Conservation (phyloP, 2,888 invertebrate species). For the Tipula unca region DNA sequence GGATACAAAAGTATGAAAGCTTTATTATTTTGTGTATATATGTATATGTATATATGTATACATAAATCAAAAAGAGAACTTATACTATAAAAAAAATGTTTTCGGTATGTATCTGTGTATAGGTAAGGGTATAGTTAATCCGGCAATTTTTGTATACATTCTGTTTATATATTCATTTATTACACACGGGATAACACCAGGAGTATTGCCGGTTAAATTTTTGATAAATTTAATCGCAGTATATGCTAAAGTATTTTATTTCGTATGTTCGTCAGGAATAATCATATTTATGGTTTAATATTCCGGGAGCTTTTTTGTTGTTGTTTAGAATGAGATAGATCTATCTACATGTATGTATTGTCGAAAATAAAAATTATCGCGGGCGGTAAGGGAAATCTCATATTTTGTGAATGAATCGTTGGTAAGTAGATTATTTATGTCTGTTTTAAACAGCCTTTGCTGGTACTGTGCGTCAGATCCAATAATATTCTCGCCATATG, state of each 20-base stretch:
- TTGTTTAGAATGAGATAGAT: background rate
- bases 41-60: background rate
- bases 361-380: background rate
- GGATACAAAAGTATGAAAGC: background rate
- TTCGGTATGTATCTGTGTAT: background rate
- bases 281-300: background rate
- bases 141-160: background rate
- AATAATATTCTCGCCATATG: background rate
- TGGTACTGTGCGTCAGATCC: background rate
- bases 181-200: background rate
- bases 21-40: background rate
- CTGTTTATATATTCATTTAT: background rate
- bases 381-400: background rate
- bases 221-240: background rate
- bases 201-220: background rate
- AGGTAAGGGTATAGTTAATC: background rate
- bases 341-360: background rate
- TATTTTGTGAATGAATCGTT: background rate
- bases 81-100: background rate
- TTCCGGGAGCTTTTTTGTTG: background rate
- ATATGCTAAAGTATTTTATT: background rate
- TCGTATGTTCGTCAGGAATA: too few species aligned
- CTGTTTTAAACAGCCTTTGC: background rate
- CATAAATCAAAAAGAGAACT: background rate
- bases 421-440: background rate